These are phyloP conservation scores for Papilio glaucus DNA, from an alignment of 1,140 invertebrate genomes.

Conservation along the genomic window DNA sequence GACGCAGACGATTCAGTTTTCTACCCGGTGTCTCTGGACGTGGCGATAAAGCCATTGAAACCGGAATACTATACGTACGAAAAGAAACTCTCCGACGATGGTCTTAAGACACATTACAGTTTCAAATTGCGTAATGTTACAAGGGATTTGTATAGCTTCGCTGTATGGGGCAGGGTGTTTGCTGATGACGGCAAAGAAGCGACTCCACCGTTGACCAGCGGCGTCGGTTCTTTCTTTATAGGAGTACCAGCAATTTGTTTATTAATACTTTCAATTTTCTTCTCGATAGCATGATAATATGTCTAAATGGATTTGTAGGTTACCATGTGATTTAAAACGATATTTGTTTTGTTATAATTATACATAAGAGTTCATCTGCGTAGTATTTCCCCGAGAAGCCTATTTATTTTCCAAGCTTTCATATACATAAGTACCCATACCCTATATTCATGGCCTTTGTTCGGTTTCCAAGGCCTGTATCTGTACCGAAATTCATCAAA, in stretches of 20 bases:
- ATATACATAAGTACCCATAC: too few species aligned
- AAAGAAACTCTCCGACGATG: conserved; percentile 11
- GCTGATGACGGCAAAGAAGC: conserved; percentile 55
- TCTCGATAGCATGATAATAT: not conserved
- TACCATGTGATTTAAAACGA: too few species aligned
- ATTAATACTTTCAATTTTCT: conserved; percentile 1
- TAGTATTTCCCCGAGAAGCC: too few species aligned
- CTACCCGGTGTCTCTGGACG: conserved; percentile 66
- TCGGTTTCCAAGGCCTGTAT: too few species aligned
- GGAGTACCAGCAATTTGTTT: not conserved
- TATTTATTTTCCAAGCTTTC: too few species aligned
- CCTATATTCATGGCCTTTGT: too few species aligned
- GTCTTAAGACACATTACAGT: conserved; percentile 41
- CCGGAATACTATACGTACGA: conserved; percentile 53
- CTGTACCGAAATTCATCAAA: too few species aligned
- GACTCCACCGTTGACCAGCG: conserved; percentile 40
- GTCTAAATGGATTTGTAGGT: too few species aligned
- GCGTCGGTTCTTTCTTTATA: not conserved
- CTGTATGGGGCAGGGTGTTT: conserved; percentile 68
- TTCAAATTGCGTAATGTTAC: conserved; percentile 48
- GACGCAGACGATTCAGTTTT: conserved; percentile 55
- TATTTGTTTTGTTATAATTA: too few species aligned
- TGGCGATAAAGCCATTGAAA: conserved; percentile 67
- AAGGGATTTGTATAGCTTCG: conserved; percentile 62
- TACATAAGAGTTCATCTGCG: too few species aligned